These are phyloP conservation scores for Pipa parva DNA, from an alignment of 2,113 vertebrate genomes.

Conservation along the genomic window DNA sequence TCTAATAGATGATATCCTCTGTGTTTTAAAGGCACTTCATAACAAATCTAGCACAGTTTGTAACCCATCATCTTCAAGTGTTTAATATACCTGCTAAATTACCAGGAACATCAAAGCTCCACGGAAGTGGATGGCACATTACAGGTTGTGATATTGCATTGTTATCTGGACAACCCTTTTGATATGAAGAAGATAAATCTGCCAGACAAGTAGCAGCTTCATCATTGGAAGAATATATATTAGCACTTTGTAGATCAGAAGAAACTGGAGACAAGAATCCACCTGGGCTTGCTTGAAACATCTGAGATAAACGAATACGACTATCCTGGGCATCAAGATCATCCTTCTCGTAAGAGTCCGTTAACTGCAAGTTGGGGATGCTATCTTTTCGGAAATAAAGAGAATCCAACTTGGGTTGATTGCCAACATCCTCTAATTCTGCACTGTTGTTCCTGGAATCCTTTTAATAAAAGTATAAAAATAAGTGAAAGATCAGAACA, in stretches of 20 bases:
- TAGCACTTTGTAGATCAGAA: conserved; percentile 43
- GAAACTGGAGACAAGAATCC: conserved; percentile 46
- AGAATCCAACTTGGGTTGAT: conserved; percentile 50
- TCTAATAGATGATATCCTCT: too few relatives aligned
- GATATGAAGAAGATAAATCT: conserved; percentile 65
- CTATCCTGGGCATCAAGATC: conserved; percentile 32
- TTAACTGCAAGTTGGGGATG: conserved; percentile 44
- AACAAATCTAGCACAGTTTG: too few relatives aligned
- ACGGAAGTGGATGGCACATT: not conserved
- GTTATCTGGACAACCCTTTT: conserved; percentile 36
- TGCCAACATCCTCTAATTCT: not conserved
- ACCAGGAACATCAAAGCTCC: not conserved
- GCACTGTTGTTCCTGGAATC: conserved; percentile 52
- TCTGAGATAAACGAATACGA: conserved; percentile 56
- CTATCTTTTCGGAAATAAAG: conserved; percentile 51
- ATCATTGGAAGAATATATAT: conserved; percentile 42
- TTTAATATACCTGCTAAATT: conserved; percentile 3
- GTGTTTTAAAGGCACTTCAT: too few relatives aligned
- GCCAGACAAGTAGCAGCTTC: conserved; percentile 53
- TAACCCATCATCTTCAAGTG: too few relatives aligned
- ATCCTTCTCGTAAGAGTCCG: conserved; percentile 48
- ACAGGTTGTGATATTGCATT: conserved; percentile 49
- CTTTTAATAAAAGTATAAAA: conserved; percentile 47
- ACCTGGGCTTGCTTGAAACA: conserved; percentile 40
- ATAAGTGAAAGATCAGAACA: not conserved